phyloP scores from a whole-genome alignment of 2,113 vertebrate genomes.

The Sialia sialis region DNA sequence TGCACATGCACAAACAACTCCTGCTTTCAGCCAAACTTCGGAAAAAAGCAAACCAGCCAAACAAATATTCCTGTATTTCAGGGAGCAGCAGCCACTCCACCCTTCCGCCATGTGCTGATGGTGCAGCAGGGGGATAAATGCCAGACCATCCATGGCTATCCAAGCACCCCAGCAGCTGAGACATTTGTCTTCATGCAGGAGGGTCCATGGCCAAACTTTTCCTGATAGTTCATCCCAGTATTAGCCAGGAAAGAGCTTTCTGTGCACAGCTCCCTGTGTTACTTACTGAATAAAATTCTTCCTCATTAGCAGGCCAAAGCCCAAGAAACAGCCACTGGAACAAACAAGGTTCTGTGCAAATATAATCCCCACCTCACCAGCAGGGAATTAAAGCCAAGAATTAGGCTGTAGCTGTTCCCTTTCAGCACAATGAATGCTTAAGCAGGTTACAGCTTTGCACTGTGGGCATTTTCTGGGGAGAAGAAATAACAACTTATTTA shows the following conservation, averaged over 20 bases:
- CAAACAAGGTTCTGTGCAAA: conserved; percentile 35
- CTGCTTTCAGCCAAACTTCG: not conserved
- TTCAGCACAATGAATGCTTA: not conserved
- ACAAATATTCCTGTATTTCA: not conserved
- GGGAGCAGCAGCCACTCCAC: not conserved
- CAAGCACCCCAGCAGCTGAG: not conserved
- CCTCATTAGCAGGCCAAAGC: not conserved
- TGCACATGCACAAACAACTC: not conserved
- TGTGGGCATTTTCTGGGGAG: not conserved
- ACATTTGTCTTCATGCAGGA: not conserved
- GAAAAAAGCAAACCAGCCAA: not conserved
- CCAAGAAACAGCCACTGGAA: conserved; percentile 1
- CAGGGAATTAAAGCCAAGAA: conserved; percentile 42
- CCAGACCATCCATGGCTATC: not conserved
- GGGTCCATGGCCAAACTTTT: not conserved
- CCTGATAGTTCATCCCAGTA: not conserved
- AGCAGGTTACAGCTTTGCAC: conserved; percentile 30
- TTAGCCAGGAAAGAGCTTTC: not conserved
- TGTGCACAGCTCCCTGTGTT: not conserved
- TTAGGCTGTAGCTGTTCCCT: not conserved
- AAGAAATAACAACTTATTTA: not conserved
- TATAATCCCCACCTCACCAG: conserved; percentile 18
- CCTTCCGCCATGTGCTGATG: not conserved
- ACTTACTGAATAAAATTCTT: conserved; percentile 14
- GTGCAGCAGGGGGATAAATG: not conserved